Evolutionary conservation across 2,888 invertebrate genomes (phyloP).

Genomic region (Mimachlamys varia): DNA sequence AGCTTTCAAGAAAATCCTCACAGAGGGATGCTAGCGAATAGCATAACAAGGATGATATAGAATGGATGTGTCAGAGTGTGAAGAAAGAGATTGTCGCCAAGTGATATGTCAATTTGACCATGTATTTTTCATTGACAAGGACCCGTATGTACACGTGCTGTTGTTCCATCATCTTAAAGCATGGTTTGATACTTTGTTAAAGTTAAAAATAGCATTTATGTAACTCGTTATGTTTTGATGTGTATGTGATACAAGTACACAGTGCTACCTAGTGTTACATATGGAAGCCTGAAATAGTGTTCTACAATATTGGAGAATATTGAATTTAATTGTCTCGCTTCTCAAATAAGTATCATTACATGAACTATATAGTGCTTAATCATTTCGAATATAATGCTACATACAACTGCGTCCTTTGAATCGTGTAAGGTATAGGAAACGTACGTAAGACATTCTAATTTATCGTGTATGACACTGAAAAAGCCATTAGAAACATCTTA

Average conservation of each 20-base stretch:
- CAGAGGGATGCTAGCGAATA: conserved; percentile 60
- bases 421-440: no score
- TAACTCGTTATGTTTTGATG: not conserved
- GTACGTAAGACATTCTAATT: no score
- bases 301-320: not conserved
- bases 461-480: no score
- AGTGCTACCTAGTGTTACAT: no score
- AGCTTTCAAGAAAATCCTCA: conserved; percentile 96
- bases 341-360: no score
- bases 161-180: not conserved
- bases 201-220: not conserved
- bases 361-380: no score
- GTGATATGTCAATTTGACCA: not conserved
- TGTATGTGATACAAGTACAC: no score
- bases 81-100: not conserved
- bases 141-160: not conserved
- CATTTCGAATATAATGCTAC: no score
- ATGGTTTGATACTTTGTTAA: not conserved
- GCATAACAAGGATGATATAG: not conserved
- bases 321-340: no score
- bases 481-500: no score
- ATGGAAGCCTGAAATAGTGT: not conserved
- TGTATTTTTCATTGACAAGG: not conserved
- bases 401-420: no score
- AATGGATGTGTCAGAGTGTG: not conserved